A percentile compares a stretch with the other conserved stretches of the same genome.
phyloP scores from a whole-genome alignment of 2,888 invertebrate species.

The Xanthostigma xanthostigma region DNA sequence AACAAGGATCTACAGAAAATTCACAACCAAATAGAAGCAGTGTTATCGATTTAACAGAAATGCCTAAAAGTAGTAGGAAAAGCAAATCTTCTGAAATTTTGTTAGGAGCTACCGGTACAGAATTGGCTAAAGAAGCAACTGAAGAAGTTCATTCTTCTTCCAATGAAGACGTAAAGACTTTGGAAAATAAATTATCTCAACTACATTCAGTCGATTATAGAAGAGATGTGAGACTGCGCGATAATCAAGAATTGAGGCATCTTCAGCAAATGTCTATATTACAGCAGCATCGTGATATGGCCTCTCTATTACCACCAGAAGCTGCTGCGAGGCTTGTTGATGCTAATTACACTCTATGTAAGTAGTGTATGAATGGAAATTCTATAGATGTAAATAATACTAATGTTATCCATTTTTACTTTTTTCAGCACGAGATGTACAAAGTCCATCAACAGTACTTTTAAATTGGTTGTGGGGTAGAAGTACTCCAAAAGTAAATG shows the following conservation, averaged over 20 bases:
- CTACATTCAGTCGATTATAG: conserved; percentile 58
- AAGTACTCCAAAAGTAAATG: conserved; percentile 46
- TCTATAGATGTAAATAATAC: neutral
- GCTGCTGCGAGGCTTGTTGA: conserved; percentile 58
- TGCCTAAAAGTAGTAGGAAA: conserved; percentile 9
- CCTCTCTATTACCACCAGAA: conserved; percentile 51
- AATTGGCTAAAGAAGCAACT: conserved; percentile 20
- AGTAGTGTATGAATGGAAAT: conserved; percentile 24
- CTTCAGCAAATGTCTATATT: conserved; percentile 57
- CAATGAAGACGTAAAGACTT: neutral
- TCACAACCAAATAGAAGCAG: neutral
- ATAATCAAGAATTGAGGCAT: conserved; percentile 61
- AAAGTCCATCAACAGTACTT: conserved; percentile 64
- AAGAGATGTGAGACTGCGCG: conserved; percentile 57
- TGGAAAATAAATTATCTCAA: conserved; percentile 39
- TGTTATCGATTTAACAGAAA: neutral
- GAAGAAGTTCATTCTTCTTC: conserved; percentile 11
- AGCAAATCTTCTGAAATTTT: conserved; percentile 19
- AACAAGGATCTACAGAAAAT: neutral
- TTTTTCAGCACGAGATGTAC: conserved; percentile 56
- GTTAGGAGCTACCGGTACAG: conserved; percentile 20
- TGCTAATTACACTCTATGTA: conserved; percentile 61
- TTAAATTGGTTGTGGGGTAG: conserved; percentile 72
- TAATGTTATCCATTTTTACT: neutral
- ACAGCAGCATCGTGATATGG: conserved; percentile 51